Evolutionary conservation across 92 coral and sea anemone species (phyloP).

Genomic region (Phenganax subtilis): DNA sequence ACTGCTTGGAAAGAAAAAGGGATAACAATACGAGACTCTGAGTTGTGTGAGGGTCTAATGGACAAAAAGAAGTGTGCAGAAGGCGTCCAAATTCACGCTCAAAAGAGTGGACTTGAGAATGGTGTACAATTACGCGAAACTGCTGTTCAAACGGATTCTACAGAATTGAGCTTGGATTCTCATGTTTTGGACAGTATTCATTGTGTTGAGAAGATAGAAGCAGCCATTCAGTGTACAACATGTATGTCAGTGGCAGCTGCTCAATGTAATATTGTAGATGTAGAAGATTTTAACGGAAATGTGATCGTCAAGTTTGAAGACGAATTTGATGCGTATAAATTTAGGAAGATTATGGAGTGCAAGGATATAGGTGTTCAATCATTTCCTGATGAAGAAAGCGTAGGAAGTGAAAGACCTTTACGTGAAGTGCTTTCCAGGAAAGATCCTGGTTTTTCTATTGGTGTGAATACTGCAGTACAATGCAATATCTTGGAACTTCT

Average conservation of each 20-base stretch:
- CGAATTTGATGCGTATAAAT: neutral
- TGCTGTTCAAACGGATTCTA: constrained; percentile 11
- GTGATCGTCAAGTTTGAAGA: constrained; percentile 6
- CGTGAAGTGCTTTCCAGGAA: neutral
- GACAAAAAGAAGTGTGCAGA: neutral
- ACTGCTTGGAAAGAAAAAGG: neutral
- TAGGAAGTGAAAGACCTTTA: neutral
- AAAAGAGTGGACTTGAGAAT: neutral
- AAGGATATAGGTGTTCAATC: constrained; percentile 4
- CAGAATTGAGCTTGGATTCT: neutral
- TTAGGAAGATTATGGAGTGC: constrained; percentile 1
- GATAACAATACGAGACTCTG: neutral
- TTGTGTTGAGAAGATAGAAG: neutral
- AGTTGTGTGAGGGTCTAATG: neutral
- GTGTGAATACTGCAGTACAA: constrained; percentile 9
- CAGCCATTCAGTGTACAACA: neutral
- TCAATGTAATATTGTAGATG: constrained; percentile 22
- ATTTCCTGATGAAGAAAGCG: neutral
- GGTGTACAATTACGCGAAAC: neutral
- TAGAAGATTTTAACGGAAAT: neutral
- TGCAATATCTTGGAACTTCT: constrained; percentile 29
- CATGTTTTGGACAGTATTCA: constrained; percentile 1
- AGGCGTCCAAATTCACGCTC: neutral
- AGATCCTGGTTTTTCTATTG: neutral
- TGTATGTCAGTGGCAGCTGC: neutral